phyloP scores from a whole-genome alignment of 2,888 invertebrate species.

The Netelia melanura region DNA sequence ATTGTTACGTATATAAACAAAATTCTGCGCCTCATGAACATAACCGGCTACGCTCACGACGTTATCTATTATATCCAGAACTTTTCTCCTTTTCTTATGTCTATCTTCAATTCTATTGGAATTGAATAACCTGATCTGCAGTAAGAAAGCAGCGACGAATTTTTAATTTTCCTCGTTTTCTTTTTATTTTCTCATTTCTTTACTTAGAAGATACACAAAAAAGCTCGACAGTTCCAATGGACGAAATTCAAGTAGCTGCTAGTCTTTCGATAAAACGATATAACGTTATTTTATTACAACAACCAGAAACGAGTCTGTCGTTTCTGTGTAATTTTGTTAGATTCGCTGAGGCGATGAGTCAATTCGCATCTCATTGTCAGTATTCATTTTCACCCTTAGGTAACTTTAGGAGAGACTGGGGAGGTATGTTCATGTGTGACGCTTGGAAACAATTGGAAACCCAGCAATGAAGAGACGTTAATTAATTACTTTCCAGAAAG shows the following conservation, averaged over 20 bases:
- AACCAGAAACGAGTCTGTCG: constrained; percentile 35
- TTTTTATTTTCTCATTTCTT: constrained; percentile 30
- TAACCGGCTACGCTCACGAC: constrained; percentile 34
- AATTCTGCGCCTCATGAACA: constrained; percentile 68
- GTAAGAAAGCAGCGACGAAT: constrained; percentile 22
- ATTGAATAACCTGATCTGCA: constrained; percentile 49
- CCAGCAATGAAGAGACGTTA: too few species aligned
- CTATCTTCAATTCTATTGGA: constrained; percentile 38
- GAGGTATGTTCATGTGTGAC: too few species aligned
- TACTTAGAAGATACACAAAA: constrained; percentile 75
- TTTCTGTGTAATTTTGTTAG: constrained; percentile 51
- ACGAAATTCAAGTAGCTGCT: constrained; percentile 77
- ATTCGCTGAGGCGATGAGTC: constrained; percentile 36
- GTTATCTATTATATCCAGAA: constrained; percentile 23
- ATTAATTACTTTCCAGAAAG: too few species aligned
- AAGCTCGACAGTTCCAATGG: constrained; percentile 83
- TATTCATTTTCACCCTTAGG: constrained; percentile 43
- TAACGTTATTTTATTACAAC: constrained; percentile 32
- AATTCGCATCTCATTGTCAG: constrained; percentile 40
- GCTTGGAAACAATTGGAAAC: too few species aligned
- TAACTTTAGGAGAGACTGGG: background rate
- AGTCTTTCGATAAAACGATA: constrained; percentile 37
- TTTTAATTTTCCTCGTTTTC: constrained; percentile 22
- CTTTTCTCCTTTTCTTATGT: constrained; percentile 22
- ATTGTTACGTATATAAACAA: constrained; percentile 76